Base-by-base conservation (phyloP, 92 coral and sea anemone species). In the Pocillopora meandrina region DNA sequence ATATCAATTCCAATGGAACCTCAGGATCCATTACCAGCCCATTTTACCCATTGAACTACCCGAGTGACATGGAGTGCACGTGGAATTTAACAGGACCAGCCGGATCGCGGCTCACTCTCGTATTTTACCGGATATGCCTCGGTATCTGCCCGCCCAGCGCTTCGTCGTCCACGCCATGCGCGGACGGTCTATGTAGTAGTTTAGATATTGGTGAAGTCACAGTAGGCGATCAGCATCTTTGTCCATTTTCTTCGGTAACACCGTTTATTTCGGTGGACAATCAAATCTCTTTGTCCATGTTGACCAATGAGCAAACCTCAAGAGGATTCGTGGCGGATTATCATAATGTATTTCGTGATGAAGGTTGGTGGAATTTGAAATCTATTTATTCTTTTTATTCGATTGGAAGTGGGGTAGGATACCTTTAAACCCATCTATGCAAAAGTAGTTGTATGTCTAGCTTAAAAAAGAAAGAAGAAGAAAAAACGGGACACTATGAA, bases 81-180 rank as follows among this genome's bases (percentile, higher is more conserved):
- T 91, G 93, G 93, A 73, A 84, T 61, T 79, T 91, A 70, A 91
- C 89, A 21, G 91, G 89, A 13, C 91, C 87, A 14, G 76, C 62
- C 0, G 71, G 72, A 18, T 76, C 73, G 8, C 91, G 79, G 31
- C 58, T 91, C 16, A 59, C 77, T n/a, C 47, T 90, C 42, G 8
- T 57, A 33, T 74, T 74, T 75, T 17, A 65, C 65, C 47, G 74
- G 70, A 65, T 84, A 56, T 84, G 80, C n/a, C 67, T 76, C 49
- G 82, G 87, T 63, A 57, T 64, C 80, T 84, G 82, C 66, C 6
- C 82, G 61, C 61, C 35, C 61, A 49, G 57, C 17, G 12, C 2
- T 79, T 6, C 26, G 6, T 82, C 52, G 52, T 42, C 52, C 52
- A 42, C 52, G 52, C 52, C 52, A 42, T 42, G 52, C 52, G 52